Conservation (phyloP, 2,888 invertebrate genomes). For the Rhimphoctona megacephalus region DNA sequence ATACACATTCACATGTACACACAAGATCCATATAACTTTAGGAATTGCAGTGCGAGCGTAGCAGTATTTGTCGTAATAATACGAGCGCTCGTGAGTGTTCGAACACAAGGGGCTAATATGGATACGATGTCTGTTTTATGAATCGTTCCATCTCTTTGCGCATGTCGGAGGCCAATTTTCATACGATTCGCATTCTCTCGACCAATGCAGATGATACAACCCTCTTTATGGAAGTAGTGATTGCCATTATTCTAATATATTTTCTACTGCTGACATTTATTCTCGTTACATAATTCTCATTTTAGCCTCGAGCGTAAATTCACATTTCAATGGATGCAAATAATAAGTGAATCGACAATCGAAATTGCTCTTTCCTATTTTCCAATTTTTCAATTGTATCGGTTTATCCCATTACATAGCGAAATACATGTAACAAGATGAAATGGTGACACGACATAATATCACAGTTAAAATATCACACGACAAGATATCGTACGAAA, state of each 20-base stretch:
- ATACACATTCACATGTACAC: not conserved
- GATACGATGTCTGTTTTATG: slow-evolving; percentile 80
- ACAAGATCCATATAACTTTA: not conserved
- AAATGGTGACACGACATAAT: too few species aligned
- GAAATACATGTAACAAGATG: not conserved
- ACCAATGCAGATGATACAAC: not conserved
- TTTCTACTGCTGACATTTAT: not conserved
- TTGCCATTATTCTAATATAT: not conserved
- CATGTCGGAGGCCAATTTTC: slow-evolving; percentile 78
- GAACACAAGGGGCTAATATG: slow-evolving; percentile 74
- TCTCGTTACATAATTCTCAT: not conserved
- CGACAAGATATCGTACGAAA: too few species aligned
- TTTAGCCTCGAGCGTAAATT: not conserved
- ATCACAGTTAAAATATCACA: too few species aligned
- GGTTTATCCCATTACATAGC: too few species aligned
- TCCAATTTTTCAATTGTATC: not conserved
- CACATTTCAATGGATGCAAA: not conserved
- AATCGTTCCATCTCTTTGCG: slow-evolving; percentile 80
- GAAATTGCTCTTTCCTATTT: not conserved
- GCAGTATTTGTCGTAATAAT: slow-evolving; percentile 21
- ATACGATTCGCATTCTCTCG: slow-evolving; percentile 70
- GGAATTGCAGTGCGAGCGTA: slow-evolving; percentile 4
- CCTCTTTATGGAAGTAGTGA: not conserved
- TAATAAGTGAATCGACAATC: not conserved
- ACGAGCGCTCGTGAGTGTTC: slow-evolving; percentile 19